Evolutionary conservation across 2,113 vertebrate species (phyloP).

Genomic region (Cyprinodon tularosa): DNA sequence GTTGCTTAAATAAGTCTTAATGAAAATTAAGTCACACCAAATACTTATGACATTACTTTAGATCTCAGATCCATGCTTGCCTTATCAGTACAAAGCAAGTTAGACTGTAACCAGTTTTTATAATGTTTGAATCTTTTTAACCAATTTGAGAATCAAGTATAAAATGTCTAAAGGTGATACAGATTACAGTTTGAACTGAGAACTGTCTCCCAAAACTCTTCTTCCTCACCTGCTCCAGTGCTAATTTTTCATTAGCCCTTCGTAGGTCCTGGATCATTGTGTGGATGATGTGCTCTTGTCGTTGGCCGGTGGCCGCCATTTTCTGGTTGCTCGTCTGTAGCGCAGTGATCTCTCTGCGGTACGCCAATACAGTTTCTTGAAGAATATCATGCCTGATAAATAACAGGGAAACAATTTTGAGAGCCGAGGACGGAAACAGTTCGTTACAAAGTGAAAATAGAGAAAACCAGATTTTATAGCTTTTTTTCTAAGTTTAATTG

Average conservation of each 20-base stretch:
- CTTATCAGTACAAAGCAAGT: too few relatives aligned
- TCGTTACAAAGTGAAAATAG: neutral
- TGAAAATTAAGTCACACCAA: neutral
- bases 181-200: neutral
- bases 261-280: slow-evolving; percentile 94
- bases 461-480: too few relatives aligned
- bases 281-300: slow-evolving; percentile 92
- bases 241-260: slow-evolving; percentile 89
- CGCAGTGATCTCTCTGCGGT: slow-evolving; percentile 89
- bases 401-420: neutral
- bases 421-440: neutral
- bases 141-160: too few relatives aligned
- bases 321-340: slow-evolving; percentile 90
- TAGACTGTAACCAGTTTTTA: neutral
- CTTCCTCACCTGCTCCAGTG: slow-evolving; percentile 86
- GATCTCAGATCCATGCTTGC: too few relatives aligned
- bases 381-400: slow-evolving; percentile 90
- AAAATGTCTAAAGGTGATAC: neutral
- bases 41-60: too few relatives aligned
- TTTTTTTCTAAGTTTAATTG: slow-evolving; percentile 11
- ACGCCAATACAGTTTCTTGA: slow-evolving; percentile 90
- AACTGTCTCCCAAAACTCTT: neutral
- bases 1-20: neutral
- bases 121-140: too few relatives aligned
- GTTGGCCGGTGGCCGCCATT: slow-evolving; percentile 86